Percentiles rank a stretch among this genome's conserved stretches.
Conservation (phyloP, 2,888 invertebrate species). For the Saturnia japonica region DNA sequence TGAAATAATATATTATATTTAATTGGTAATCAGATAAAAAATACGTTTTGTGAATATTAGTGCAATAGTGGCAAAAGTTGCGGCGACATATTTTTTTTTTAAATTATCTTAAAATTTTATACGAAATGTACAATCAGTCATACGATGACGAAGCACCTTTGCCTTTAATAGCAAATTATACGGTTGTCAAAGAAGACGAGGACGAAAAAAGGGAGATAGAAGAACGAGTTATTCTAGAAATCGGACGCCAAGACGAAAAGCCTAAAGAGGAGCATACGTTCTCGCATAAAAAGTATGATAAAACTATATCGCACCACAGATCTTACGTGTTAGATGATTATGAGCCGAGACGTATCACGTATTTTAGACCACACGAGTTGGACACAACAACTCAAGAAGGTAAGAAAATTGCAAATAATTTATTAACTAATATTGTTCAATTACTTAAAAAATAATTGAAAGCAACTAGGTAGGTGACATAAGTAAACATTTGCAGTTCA, state of each 20-base stretch:
- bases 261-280: conserved; percentile 72
- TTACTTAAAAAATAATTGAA: background rate
- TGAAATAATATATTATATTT: conserved; percentile 19
- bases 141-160: conserved; percentile 69
- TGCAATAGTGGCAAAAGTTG: background rate
- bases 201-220: conserved; percentile 64
- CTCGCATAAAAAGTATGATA: conserved; percentile 79
- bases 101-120: background rate
- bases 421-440: background rate
- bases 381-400: conserved; percentile 59
- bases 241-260: conserved; percentile 74
- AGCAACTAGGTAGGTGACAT: background rate
- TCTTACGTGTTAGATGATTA: conserved; percentile 75
- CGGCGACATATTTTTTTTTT: background rate
- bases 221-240: conserved; percentile 75
- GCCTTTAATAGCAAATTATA: conserved; percentile 69
- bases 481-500: background rate
- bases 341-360: conserved; percentile 61
- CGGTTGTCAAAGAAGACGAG: conserved; percentile 66
- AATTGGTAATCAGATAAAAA: conserved; percentile 7
- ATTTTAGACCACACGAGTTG: conserved; percentile 67
- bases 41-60: background rate
- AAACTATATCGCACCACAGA: conserved; percentile 74
- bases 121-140: conserved; percentile 64
- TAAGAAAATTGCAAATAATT: conserved; percentile 33